Evolutionary conservation across 2,797 vertebrate species (phyloP).

Genomic region (Monodelphis domestica): DNA sequence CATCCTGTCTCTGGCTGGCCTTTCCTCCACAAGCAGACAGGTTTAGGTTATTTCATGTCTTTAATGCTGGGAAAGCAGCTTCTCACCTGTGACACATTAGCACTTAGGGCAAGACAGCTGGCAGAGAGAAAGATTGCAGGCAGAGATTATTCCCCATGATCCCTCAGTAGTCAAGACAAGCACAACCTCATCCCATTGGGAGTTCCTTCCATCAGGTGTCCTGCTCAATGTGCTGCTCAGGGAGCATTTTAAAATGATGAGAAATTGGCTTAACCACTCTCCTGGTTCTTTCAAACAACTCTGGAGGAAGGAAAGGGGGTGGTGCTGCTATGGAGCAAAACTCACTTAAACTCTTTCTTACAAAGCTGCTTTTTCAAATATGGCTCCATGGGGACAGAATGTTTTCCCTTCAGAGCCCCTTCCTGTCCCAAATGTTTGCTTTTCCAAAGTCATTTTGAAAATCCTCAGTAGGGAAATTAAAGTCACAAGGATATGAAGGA

Average conservation of each 20-base stretch:
- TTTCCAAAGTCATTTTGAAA: neutral
- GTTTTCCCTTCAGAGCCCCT: neutral
- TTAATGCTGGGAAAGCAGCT: neutral
- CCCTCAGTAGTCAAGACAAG: neutral
- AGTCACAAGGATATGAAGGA: neutral
- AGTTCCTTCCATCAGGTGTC: neutral
- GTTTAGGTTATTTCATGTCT: neutral
- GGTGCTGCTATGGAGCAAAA: neutral
- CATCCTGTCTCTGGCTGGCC: neutral
- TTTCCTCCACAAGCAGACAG: neutral
- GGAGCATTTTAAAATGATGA: neutral
- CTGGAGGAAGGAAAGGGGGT: neutral
- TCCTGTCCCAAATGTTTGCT: neutral
- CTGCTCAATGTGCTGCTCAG: neutral
- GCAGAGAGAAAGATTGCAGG: neutral
- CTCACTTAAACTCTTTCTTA: neutral
- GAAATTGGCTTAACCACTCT: neutral
- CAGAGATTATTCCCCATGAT: neutral
- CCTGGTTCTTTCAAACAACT: neutral
- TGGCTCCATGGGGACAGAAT: neutral
- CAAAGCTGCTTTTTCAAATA: neutral
- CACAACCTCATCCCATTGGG: neutral
- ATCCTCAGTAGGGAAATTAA: neutral
- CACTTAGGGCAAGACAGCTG: neutral
- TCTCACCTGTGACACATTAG: neutral